Percentiles rank a stretch among this genome's conserved stretches.
Evolutionary conservation across 1,140 invertebrate genomes (phyloP).

Genomic region (Brachionus paranguensis): DNA sequence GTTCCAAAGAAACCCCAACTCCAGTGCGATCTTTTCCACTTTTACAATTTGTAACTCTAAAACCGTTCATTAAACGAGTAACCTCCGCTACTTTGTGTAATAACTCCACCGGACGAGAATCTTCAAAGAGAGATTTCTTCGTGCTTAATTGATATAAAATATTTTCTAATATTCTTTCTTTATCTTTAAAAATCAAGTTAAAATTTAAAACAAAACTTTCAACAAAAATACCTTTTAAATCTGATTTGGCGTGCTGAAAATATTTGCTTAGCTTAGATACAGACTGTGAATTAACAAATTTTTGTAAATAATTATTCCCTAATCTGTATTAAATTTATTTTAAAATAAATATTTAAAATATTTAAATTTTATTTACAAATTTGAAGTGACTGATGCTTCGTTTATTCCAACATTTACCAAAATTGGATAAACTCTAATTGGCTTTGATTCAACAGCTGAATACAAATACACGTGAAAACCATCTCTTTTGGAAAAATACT

Average conservation of each 20-base stretch:
- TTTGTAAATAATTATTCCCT: constrained; percentile 21
- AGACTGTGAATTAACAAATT: constrained; percentile 1
- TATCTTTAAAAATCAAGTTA: neutral
- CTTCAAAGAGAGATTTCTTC: constrained; percentile 1
- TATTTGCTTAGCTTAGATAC: constrained; percentile 20
- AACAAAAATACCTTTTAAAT: neutral
- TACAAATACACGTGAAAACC: constrained; percentile 28
- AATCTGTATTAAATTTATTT: neutral
- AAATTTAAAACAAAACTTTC: too few relatives aligned
- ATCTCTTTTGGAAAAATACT: neutral
- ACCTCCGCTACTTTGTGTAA: constrained; percentile 12
- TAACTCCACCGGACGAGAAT: constrained; percentile 10
- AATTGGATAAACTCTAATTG: constrained; percentile 27
- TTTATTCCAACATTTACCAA: constrained; percentile 37
- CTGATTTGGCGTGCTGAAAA: neutral
- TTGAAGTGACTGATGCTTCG: constrained; percentile 11
- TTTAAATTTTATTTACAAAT: neutral
- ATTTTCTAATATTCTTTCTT: neutral
- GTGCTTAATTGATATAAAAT: constrained; percentile 6
- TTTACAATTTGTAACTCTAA: constrained; percentile 39
- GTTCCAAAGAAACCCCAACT: constrained; percentile 24
- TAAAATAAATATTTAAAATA: neutral
- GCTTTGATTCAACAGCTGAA: neutral
- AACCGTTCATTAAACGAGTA: neutral
- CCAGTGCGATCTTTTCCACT: constrained; percentile 38